A percentile compares a stretch with the other conserved stretches of the same genome.
Evolutionary conservation across 2,113 vertebrate species (phyloP).

Genomic region (Sebastes schlegelii): DNA sequence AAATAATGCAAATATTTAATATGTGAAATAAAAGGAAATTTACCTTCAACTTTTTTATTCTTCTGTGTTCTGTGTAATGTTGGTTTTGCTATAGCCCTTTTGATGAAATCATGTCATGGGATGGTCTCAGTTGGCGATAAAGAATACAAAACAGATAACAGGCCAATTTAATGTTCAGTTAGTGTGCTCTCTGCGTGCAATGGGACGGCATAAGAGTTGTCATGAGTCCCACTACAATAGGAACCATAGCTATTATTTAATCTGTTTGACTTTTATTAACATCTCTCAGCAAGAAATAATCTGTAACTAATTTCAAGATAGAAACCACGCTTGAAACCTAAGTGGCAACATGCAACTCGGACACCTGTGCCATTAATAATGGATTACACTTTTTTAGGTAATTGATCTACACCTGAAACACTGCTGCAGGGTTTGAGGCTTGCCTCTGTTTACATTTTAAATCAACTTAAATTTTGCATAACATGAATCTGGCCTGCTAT

Average conservation of each 20-base stretch:
- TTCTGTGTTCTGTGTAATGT: neutral
- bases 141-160: neutral
- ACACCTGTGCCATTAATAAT: neutral
- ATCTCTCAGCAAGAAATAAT: neutral
- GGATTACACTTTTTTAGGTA: neutral
- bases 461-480: constrained; percentile 9
- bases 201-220: neutral
- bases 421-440: neutral
- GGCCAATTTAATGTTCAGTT: neutral
- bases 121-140: neutral
- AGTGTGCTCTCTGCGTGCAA: neutral
- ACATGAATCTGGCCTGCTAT: constrained; percentile 6
- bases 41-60: constrained; percentile 24
- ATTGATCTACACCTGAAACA: neutral
- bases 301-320: neutral
- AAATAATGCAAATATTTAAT: constrained; percentile 58
- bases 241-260: neutral
- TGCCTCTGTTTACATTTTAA: constrained; percentile 13
- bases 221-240: neutral
- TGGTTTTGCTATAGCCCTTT: neutral
- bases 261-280: neutral
- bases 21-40: constrained; percentile 74
- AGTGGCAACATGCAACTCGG: neutral
- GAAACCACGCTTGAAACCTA: neutral
- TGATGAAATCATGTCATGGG: neutral